Base-by-base conservation (phyloP, 2,113 vertebrate species). In the Ginglymostoma cirratum region DNA sequence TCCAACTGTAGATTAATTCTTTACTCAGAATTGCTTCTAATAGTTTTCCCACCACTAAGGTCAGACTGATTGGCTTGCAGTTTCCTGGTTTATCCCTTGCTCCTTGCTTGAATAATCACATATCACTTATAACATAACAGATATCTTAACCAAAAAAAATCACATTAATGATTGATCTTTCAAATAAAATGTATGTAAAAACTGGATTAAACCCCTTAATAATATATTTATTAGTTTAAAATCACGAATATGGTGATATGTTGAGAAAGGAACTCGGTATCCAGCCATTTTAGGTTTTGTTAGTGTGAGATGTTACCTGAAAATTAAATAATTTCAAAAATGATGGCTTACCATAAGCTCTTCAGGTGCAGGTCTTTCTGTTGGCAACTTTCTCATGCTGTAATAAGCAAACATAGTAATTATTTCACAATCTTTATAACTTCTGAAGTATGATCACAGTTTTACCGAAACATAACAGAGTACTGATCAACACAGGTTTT, bases 291-390 rank as follows among this genome's bases (percentile, higher is more conserved):
- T 34, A n/a, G 27, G 5, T 66, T 6, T 93, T n/a, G 65, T 15
- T 66, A 24, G 38, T 23, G 23, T n/a, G n/a, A 17, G 66, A 23
- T 38, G 34, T 23, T 93, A 19, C 5, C 4, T n/a, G 21, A 66
- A 67, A 38, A 66, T 65, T 34, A 93, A 92, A 38, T 93, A 21
- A 93, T 23, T 66, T 93, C 15, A 21, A 78, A 78, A 34, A n/a
- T 78, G 48, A 61, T 45, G 96, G 97, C 98, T 99, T 96, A 99
- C 99, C 99, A 99, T 99, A 96, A 99, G 97, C 97, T 99, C 99
- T 97, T 99, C 99, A 0, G 99, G 99, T 10, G 99, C 98, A 24
- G 99, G 99, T 34, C 99, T 98, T 96, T 99, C 99, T 97, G 99
- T 99, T 2, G 99, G 99, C 95, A 98, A 98, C 96, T 99, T 99